Conservation (phyloP, 2,888 invertebrate genomes). For the Megalurothrips usitatus region DNA sequence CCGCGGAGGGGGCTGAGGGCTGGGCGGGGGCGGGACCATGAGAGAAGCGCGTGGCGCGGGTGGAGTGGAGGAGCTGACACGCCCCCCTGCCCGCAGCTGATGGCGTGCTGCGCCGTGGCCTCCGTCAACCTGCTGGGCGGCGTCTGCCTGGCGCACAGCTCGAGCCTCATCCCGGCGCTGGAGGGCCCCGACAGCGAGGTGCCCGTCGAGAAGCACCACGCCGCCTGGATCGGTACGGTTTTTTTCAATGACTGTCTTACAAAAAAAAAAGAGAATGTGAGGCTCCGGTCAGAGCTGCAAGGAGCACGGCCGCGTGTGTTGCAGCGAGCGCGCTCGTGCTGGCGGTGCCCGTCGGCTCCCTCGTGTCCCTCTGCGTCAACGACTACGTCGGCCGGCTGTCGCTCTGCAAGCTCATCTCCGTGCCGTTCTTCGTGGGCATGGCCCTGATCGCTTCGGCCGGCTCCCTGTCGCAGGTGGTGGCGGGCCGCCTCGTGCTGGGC, state of each 20-base stretch:
- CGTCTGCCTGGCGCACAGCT: conserved; percentile 5
- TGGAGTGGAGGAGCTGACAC: background rate
- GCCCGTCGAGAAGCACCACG: background rate
- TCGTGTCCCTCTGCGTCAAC: conserved; percentile 56
- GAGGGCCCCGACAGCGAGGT: background rate
- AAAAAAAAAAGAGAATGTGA: background rate
- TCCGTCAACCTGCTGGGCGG: background rate
- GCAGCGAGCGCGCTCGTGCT: conserved; percentile 56
- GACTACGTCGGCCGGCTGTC: conserved; percentile 54
- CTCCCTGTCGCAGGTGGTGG: conserved; percentile 51
- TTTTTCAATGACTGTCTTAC: background rate
- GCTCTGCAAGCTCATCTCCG: conserved; percentile 53
- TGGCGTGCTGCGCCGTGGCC: conserved; percentile 8
- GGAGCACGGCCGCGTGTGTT: background rate
- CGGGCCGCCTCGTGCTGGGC: conserved; percentile 54
- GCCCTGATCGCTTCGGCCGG: conserved; percentile 52
- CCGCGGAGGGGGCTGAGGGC: background rate
- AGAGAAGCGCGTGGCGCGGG: background rate
- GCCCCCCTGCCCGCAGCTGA: background rate
- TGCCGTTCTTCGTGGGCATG: conserved; percentile 56
- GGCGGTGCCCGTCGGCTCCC: conserved; percentile 53
- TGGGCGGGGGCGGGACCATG: background rate
- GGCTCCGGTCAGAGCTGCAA: background rate
- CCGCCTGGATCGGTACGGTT: background rate
- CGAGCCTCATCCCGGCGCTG: background rate